These are phyloP conservation scores for Temnothorax curvispinosus DNA, from an alignment of 1,140 invertebrate species.

Conservation along the genomic window DNA sequence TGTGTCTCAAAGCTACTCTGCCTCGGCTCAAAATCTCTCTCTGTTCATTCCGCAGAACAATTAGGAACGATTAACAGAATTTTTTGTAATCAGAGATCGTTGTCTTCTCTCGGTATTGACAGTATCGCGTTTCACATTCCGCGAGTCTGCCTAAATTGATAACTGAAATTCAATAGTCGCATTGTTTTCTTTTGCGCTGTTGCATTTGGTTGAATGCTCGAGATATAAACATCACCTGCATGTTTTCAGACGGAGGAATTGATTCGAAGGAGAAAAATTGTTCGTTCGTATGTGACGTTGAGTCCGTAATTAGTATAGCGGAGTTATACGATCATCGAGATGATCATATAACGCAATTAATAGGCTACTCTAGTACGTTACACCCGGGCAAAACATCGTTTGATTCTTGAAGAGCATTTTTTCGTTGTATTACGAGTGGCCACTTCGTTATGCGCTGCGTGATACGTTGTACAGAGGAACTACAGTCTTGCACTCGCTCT, in stretches of 20 bases:
- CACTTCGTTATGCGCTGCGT: conserved; percentile 51
- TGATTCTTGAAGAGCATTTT: conserved; percentile 34
- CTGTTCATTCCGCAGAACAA: conserved; percentile 43
- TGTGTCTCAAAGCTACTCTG: background rate
- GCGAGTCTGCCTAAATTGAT: background rate
- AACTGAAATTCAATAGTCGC: background rate
- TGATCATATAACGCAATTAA: background rate
- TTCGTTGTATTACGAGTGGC: conserved; percentile 40
- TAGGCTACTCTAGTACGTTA: conserved; percentile 17
- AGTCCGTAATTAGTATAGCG: background rate
- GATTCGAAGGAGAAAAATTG: background rate
- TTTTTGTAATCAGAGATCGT: conserved; percentile 66
- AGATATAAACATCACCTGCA: background rate
- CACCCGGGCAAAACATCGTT: background rate
- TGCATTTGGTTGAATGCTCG: background rate
- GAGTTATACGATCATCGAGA: background rate
- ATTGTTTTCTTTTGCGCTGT: background rate
- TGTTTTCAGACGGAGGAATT: background rate
- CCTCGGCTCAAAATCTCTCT: conserved; percentile 18
- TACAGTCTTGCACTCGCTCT: conserved; percentile 66
- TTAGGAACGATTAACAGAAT: conserved; percentile 73
- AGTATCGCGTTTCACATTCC: conserved; percentile 35
- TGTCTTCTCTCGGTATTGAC: conserved; percentile 32
- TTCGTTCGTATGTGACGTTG: background rate
- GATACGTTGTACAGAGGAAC: conserved; percentile 59